A percentile compares a stretch with the other conserved stretches of the same genome.
Conservation (phyloP, 1,140 invertebrate species). For the Dendroctonus valens region DNA sequence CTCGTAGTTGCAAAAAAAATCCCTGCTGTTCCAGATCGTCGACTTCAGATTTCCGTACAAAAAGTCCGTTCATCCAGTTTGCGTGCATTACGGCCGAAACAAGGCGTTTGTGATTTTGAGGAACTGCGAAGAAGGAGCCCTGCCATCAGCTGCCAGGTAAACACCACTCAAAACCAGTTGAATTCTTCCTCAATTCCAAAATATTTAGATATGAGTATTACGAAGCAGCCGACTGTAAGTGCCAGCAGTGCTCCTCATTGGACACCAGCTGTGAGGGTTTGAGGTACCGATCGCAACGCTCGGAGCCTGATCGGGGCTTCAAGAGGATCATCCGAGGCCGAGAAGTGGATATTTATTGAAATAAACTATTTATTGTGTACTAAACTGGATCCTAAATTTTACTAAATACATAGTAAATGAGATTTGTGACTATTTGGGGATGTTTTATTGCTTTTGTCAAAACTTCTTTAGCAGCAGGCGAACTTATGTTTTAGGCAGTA, state of each 20-base stretch:
- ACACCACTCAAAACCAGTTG: neutral
- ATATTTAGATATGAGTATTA: constrained; percentile 57
- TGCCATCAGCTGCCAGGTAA: constrained; percentile 43
- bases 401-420: no score
- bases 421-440: no score
- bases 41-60: constrained; percentile 87
- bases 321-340: constrained; percentile 17
- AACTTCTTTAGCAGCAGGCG: no score
- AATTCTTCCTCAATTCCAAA: neutral
- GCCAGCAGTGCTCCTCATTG: constrained; percentile 46
- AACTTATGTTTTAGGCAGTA: no score
- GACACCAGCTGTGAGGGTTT: constrained; percentile 53
- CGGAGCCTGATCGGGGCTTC: constrained; percentile 44
- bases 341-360: neutral
- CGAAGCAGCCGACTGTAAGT: constrained; percentile 62
- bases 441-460: no score
- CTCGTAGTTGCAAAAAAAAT: neutral
- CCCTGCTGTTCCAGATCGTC: constrained; percentile 59
- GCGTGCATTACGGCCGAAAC: constrained; percentile 68
- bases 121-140: constrained; percentile 64
- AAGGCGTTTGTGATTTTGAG: constrained; percentile 56
- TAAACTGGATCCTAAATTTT: no score
- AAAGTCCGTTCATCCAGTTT: constrained; percentile 78
- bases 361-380: no score
- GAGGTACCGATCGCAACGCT: constrained; percentile 52